These are phyloP conservation scores for Protomyctophum bolini DNA, from an alignment of 2,113 vertebrate species.

Conservation along the genomic window DNA sequence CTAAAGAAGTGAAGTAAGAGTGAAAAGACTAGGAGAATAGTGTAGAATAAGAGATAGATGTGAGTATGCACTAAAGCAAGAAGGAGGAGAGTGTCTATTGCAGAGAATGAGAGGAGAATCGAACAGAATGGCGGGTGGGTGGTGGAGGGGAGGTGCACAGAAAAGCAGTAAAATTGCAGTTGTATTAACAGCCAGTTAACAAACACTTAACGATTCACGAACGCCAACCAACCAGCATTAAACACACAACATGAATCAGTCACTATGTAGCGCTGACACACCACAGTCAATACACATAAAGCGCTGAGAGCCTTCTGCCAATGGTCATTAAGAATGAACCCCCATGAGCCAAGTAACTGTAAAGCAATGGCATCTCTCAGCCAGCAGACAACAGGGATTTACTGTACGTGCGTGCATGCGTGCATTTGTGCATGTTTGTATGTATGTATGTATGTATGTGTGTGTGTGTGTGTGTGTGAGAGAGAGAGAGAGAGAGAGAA, in stretches of 20 bases:
- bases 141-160: neutral
- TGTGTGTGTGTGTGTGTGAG: neutral
- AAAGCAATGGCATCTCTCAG: no score
- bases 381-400: no score
- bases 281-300: constrained; percentile 1
- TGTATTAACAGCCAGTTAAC: constrained; percentile 15
- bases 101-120: neutral
- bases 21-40: neutral
- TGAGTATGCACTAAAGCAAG: no score
- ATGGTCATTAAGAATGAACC: neutral
- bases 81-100: neutral
- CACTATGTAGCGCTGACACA: neutral
- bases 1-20: neutral
- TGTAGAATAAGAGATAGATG: neutral
- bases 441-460: no score
- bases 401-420: no score
- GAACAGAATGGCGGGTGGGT: neutral
- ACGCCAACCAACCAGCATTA: constrained; percentile 13
- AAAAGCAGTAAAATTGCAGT: neutral
- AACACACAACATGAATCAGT: constrained; percentile 19
- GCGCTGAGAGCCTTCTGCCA: neutral
- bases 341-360: neutral
- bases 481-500: constrained; percentile 1
- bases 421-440: no score
- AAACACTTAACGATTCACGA: constrained; percentile 16